Conservation (phyloP, 2,797 vertebrate genomes). For the Muraenolepis orangiensis region DNA sequence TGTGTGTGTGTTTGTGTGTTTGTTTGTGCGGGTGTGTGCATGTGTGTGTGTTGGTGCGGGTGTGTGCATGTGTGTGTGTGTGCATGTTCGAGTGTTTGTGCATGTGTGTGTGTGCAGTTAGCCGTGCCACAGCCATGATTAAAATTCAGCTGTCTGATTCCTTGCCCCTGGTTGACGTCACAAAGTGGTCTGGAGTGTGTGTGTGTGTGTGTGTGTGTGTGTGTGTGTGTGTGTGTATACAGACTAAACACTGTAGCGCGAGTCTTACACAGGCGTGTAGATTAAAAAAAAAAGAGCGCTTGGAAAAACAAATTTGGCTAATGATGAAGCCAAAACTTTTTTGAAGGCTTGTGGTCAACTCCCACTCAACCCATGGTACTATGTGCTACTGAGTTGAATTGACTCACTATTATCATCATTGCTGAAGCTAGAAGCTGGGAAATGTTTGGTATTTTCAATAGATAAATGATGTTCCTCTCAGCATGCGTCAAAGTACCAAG, state of each 20-base stretch:
- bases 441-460: neutral
- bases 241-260: too few species aligned
- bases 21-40: neutral
- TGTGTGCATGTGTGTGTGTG: conserved; percentile 1
- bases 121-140: conserved; percentile 14
- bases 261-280: too few species aligned
- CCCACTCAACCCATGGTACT: too few species aligned
- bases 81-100: neutral
- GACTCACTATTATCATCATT: too few species aligned
- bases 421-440: too few species aligned
- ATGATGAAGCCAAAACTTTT: too few species aligned
- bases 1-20: neutral
- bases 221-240: neutral
- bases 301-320: too few species aligned
- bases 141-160: conserved; percentile 28
- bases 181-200: conserved; percentile 32
- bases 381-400: too few species aligned
- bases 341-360: too few species aligned
- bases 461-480: neutral
- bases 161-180: conserved; percentile 41
- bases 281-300: too few species aligned
- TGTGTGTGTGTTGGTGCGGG: neutral
- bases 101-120: conserved; percentile 19
- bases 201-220: neutral
- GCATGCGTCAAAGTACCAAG: too few species aligned